Conservation (phyloP, 2,113 vertebrate species). For the Trogon melanurus region DNA sequence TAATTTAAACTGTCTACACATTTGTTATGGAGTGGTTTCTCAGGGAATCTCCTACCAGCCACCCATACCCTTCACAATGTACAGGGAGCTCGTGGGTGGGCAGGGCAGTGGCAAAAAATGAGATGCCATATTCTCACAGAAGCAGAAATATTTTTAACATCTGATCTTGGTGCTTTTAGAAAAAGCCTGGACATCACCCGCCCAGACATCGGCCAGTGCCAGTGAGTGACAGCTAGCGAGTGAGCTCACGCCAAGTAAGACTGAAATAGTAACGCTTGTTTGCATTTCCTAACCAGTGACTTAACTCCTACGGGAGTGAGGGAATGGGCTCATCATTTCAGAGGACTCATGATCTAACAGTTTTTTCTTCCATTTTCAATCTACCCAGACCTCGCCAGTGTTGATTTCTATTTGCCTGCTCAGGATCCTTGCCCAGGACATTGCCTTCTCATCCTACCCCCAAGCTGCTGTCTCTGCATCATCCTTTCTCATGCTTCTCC, state of each 20-base stretch:
- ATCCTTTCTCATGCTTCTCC: accelerated
- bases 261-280: background rate
- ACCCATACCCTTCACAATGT: background rate
- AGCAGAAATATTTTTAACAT: background rate
- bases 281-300: background rate
- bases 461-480: background rate
- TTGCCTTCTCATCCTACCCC: background rate
- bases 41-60: background rate
- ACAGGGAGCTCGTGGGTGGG: background rate
- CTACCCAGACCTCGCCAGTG: background rate
- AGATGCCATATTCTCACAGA: background rate
- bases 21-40: background rate
- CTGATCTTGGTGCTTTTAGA: background rate
- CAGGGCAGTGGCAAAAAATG: background rate
- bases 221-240: background rate
- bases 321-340: background rate
- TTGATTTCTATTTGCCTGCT: background rate
- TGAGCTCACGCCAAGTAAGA: background rate
- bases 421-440: background rate
- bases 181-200: background rate
- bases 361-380: background rate
- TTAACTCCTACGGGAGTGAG: background rate
- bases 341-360: background rate
- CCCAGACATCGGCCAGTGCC: background rate
- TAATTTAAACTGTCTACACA: background rate